Percentiles rank a stretch among this genome's conserved stretches.
Conservation (phyloP, 2,888 invertebrate genomes). For the Cryptus viduatorius region DNA sequence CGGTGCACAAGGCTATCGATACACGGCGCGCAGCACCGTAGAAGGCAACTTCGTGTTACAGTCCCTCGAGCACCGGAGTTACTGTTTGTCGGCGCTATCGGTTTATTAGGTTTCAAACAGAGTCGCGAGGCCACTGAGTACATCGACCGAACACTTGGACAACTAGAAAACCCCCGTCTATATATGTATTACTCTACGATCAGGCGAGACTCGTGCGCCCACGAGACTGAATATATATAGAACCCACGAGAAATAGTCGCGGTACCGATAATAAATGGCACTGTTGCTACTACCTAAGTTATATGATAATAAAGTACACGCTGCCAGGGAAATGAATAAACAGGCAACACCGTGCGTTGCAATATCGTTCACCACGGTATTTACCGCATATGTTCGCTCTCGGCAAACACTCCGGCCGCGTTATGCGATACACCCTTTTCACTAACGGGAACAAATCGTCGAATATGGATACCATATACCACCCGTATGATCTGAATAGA, state of each 20-base stretch:
- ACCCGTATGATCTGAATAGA: neutral
- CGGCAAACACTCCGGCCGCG: neutral
- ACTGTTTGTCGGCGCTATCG: slow-evolving; percentile 12
- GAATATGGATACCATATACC: neutral
- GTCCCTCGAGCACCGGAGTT: slow-evolving; percentile 12
- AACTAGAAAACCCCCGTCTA: neutral
- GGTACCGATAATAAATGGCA: slow-evolving; percentile 35
- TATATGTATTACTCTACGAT: neutral
- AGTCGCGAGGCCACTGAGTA: neutral
- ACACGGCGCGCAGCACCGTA: neutral
- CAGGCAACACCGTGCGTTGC: slow-evolving; percentile 19
- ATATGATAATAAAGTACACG: slow-evolving; percentile 42
- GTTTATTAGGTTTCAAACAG: slow-evolving; percentile 32
- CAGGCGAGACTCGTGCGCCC: neutral
- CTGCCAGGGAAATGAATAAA: slow-evolving; percentile 39
- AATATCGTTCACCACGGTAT: slow-evolving; percentile 32
- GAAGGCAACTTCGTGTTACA: neutral
- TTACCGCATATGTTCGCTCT: slow-evolving; percentile 8
- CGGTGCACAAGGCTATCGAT: slow-evolving; percentile 38
- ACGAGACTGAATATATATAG: neutral
- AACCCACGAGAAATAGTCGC: neutral
- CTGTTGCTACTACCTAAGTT: slow-evolving; percentile 39
- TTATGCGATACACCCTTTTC: slow-evolving; percentile 10
- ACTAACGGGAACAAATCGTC: slow-evolving; percentile 4
- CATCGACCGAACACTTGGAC: neutral